Evolutionary conservation across 2,797 vertebrate genomes (phyloP).

Genomic region (Chlorospingus flavigularis): DNA sequence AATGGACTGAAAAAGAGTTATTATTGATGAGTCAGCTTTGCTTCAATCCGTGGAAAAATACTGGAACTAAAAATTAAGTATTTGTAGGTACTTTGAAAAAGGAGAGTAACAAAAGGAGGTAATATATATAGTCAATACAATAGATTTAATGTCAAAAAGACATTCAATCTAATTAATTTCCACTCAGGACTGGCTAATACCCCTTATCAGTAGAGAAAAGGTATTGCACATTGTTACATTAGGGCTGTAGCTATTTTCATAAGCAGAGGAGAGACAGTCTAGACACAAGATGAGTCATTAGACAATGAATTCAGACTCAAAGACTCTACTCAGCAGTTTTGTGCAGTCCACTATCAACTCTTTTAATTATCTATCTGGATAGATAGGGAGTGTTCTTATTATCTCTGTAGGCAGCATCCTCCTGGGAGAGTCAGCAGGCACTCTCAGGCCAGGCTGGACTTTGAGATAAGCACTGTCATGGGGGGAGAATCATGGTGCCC

Average conservation of each 20-base stretch:
- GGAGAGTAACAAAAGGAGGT: neutral
- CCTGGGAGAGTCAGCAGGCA: neutral
- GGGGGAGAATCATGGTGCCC: rapidly evolving
- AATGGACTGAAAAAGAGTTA: neutral
- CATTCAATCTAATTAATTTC: neutral
- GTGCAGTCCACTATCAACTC: neutral
- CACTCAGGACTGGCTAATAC: neutral
- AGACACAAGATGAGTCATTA: neutral
- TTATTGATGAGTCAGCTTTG: neutral
- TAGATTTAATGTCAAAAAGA: neutral
- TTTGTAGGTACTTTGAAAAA: neutral
- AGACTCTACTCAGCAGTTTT: neutral
- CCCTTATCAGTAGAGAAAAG: neutral
- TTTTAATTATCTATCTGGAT: neutral
- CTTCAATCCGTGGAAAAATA: slow-evolving; percentile 33
- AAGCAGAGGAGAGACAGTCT: neutral
- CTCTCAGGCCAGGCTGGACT: neutral
- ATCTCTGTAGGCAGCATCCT: neutral
- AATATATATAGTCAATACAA: neutral
- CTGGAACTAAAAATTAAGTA: neutral
- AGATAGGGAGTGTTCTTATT: neutral
- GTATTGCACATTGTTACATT: neutral
- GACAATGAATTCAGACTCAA: neutral
- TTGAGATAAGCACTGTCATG: rapidly evolving
- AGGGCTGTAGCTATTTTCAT: neutral